Conservation (phyloP, 2,888 invertebrate species). For the Thera obeliscata region DNA sequence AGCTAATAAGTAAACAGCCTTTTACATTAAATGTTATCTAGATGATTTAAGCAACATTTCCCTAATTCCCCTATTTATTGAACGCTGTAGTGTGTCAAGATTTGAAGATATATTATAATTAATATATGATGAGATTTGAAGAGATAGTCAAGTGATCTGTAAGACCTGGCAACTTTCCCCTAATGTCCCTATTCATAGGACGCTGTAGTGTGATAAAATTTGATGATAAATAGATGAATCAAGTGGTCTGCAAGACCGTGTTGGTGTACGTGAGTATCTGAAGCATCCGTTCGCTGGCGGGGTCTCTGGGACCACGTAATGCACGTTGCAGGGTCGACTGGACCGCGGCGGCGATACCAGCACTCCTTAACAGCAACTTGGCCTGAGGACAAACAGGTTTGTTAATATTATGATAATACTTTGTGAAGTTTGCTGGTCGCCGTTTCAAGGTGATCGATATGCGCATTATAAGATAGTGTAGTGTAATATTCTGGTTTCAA, state of each 20-base stretch:
- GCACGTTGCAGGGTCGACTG: constrained; percentile 61
- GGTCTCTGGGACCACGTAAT: constrained; percentile 48
- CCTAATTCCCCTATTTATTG: too few species aligned
- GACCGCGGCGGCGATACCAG: constrained; percentile 66
- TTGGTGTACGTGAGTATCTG: constrained; percentile 71
- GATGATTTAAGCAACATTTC: too few species aligned
- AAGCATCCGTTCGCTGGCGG: constrained; percentile 57
- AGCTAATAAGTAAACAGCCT: too few species aligned
- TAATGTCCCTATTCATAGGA: too few species aligned
- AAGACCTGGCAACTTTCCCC: too few species aligned
- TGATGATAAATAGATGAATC: constrained; percentile 36
- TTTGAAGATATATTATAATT: too few species aligned
- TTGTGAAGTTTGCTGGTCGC: constrained; percentile 20
- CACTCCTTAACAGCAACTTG: constrained; percentile 70
- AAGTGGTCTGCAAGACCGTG: constrained; percentile 67
- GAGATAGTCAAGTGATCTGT: too few species aligned
- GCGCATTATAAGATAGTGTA: not conserved
- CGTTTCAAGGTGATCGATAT: constrained; percentile 18
- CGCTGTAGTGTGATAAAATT: too few species aligned
- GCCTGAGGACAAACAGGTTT: constrained; percentile 56
- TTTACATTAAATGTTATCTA: too few species aligned
- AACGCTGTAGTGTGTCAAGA: too few species aligned
- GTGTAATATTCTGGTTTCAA: not conserved
- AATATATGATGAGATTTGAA: too few species aligned
- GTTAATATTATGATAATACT: constrained; percentile 25